Percentiles rank a stretch among this genome's conserved stretches.
phyloP scores from a whole-genome alignment of 2,113 vertebrate species.

The Sylvietta virens region DNA sequence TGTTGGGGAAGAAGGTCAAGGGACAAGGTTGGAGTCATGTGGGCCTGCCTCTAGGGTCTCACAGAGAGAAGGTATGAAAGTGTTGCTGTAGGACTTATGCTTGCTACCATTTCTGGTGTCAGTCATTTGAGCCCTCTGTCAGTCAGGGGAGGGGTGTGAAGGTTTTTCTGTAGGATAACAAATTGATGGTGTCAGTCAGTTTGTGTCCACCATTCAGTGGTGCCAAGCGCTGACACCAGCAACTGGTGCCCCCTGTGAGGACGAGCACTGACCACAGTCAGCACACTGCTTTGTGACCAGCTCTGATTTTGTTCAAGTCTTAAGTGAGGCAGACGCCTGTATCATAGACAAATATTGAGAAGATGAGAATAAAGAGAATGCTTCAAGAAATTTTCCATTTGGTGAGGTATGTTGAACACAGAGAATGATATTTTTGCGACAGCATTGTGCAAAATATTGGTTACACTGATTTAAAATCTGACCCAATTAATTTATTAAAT shows the following conservation, averaged over 20 bases:
- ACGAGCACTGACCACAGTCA: not conserved
- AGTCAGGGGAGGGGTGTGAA: not conserved
- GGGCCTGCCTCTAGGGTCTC: not conserved
- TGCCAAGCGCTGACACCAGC: not conserved
- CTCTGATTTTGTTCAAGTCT: not conserved
- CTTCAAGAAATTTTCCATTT: not conserved
- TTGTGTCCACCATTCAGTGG: not conserved
- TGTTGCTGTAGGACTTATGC: not conserved
- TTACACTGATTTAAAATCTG: not conserved
- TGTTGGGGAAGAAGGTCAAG: not conserved
- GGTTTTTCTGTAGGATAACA: not conserved
- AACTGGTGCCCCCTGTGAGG: not conserved
- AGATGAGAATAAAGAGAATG: not conserved
- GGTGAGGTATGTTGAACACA: not conserved
- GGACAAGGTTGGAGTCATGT: not conserved
- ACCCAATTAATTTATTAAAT: not conserved
- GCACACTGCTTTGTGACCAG: not conserved
- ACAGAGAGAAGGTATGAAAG: not conserved
- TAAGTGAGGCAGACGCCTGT: not conserved
- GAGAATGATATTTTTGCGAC: not conserved
- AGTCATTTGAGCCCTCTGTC: not conserved
- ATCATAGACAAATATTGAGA: not conserved
- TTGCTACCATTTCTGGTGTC: not conserved
- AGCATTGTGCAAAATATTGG: not conserved
- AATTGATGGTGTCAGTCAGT: not conserved